These are phyloP conservation scores for Agrotis clavis DNA, from an alignment of 2,888 invertebrate species.

Conservation along the genomic window DNA sequence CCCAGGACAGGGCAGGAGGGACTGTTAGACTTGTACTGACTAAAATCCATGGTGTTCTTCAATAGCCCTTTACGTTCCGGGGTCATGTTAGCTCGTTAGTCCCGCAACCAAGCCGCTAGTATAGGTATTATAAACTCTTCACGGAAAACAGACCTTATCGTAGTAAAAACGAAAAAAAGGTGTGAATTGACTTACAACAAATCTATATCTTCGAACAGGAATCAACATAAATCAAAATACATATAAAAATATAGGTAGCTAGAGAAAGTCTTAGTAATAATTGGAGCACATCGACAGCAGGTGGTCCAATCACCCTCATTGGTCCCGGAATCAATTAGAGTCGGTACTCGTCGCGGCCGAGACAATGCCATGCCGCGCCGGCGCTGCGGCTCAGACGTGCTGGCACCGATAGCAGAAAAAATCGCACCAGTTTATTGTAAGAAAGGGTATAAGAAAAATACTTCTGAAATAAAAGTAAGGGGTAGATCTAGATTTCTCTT, in stretches of 20 bases:
- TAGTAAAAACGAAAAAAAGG: not conserved
- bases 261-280: slow-evolving; percentile 56
- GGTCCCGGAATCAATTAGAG: slow-evolving; percentile 78
- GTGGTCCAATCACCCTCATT: slow-evolving; percentile 65
- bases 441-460: not conserved
- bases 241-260: slow-evolving; percentile 26
- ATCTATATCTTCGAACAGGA: slow-evolving; percentile 6
- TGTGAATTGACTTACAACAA: slow-evolving; percentile 8
- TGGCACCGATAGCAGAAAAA: slow-evolving; percentile 55
- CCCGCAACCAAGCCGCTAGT: no score
- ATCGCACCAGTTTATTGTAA: slow-evolving; percentile 11
- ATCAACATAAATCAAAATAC: slow-evolving; percentile 21
- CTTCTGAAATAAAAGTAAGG: not conserved
- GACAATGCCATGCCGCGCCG: slow-evolving; percentile 62
- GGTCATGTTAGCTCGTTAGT: no score
- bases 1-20: no score
- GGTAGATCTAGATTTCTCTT: not conserved
- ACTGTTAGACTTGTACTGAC: no score
- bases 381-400: slow-evolving; percentile 34
- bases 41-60: no score
- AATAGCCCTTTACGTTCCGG: no score
- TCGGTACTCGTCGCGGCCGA: slow-evolving; percentile 68
- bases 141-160: no score
- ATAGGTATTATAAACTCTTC: no score
- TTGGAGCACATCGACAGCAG: slow-evolving; percentile 61